Base-by-base conservation (phyloP, 2,888 invertebrate species). In the Gordius sp. region DNA sequence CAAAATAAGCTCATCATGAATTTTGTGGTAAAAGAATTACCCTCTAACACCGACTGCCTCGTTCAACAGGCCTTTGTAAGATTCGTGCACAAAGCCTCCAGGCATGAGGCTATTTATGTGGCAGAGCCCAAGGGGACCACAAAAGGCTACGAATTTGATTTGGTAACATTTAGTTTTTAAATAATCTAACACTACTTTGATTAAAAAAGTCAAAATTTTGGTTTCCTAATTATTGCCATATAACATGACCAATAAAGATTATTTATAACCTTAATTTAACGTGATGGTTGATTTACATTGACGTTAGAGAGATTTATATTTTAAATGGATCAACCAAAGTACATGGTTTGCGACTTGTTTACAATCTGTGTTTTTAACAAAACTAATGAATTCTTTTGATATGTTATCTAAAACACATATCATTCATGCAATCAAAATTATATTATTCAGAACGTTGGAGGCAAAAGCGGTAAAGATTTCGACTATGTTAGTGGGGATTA, bases 71-170 rank as follows among this genome's bases (percentile, higher is more conserved):
- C 20, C 8, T 47, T 47, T 20, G 13, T 47, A 18, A 47, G 47
- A 20, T 47, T 47, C 20, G 4, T 23, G 8, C 16, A 8, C 4
- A 47, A 47, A 47, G 39, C 8, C 8, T n/a, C n/a, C n/a, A 33
- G n/a, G n/a, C 39, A 33, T n/a, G 73, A 75, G n/a, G 81, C 86
- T 56, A 79, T 87, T 64, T 91, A 85, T 68, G 81, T 93, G 2
- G 84, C 89, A 1, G 89, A 91, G 67, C 79, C 80, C 1, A 64
- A 60, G 58, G 64, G 58, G 55, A 47, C 8, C 20, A 62, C 61
- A 58, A 66, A 66, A 18, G 62, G 64, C 26, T 89, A 91, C 69
- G 84, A 82, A 71, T 80, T 89, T 61, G 87, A 89, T 66, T 76
- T 93, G 77, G 82, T 82, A 64, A 68, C 75, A 62, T 53, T 33